Base-by-base conservation (phyloP, 92 coral and sea anemone genomes). In the Phenganax marumi region DNA sequence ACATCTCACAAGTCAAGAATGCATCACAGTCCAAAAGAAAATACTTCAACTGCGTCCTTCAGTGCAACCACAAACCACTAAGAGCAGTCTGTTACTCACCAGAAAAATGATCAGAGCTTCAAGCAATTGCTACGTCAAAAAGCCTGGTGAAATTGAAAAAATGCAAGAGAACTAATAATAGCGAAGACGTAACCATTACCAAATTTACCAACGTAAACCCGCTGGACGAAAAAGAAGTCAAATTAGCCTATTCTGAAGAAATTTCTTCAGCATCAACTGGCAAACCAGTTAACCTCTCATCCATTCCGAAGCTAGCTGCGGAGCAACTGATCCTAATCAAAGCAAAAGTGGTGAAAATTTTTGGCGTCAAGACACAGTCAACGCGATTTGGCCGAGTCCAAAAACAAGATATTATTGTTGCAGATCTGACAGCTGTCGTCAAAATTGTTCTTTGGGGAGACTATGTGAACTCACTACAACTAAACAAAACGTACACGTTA, bases 261-360 rank as follows among this genome's bases (percentile, higher is more conserved):
- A 79, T 84, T 24, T 72, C 58, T 53, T 47, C 55, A 65, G 77
- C 74, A 26, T 70, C 73, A 48, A 62, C 77, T 13, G 81, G 85
- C 55, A 79, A 85, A 79, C 79, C 85, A 70, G 72, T 85, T 64
- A 85, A 75, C 70, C 69, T 85, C 54, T 85, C 88, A 55, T 43
- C 85, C 55, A 79, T 85, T 55, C 88, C 60, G 14, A 60, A 84
- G 76, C 82, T 84, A 64, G 87, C 87, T 57, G 19, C 76, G 50
- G 87, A 84, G 50, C 87, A 84, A 26, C 68, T 84, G 60, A 84
- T 70, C 72, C 74, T 62, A 51, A 69, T 81, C 78, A 68, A 51
- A 68, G 73, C 26, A 68, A 81, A 81, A 81, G 85, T 81, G 71
- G 65, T 81, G 76, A 69, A 63, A 49, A 73, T 81, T 9, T 79